Percentiles rank a stretch among this genome's conserved stretches.
Conservation (phyloP, 2,888 invertebrate species). For the Agrilus biguttatus region DNA sequence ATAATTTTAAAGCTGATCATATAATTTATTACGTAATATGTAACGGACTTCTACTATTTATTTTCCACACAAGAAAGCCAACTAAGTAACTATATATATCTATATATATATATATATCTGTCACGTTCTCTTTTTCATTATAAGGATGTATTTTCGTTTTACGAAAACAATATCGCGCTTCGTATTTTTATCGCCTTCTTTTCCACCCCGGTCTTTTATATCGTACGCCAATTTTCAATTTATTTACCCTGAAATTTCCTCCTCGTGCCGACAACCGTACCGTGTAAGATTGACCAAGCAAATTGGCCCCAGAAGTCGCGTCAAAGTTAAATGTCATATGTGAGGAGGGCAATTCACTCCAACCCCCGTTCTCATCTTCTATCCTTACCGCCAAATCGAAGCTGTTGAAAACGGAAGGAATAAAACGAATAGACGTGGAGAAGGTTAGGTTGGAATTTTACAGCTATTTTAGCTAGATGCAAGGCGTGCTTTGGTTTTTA, state of each 20-base stretch:
- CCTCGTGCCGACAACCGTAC: constrained; percentile 19
- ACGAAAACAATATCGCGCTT: background rate
- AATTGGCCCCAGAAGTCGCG: constrained; percentile 29
- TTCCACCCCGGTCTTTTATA: constrained; percentile 14
- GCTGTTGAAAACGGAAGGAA: background rate
- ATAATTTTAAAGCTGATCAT: too few relatives aligned
- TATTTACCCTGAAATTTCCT: constrained; percentile 26
- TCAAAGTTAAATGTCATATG: constrained; percentile 29
- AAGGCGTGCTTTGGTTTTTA: constrained; percentile 22
- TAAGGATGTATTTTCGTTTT: too few relatives aligned
- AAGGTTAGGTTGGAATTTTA: constrained; percentile 2
- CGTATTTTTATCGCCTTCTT: background rate
- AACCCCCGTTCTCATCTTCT: constrained; percentile 2
- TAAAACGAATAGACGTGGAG: background rate
- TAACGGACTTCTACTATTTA: too few relatives aligned
- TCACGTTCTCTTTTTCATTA: too few relatives aligned
- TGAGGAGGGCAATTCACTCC: constrained; percentile 7
- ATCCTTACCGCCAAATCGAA: background rate
- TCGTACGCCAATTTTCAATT: constrained; percentile 26
- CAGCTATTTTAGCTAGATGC: constrained; percentile 12
- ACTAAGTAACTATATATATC: too few relatives aligned
- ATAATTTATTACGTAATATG: too few relatives aligned
- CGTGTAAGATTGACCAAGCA: constrained; percentile 28
- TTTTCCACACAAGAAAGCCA: too few relatives aligned
- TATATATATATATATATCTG: too few relatives aligned